Base-by-base conservation (phyloP, 2,797 vertebrate genomes). In the Carduelis carduelis region DNA sequence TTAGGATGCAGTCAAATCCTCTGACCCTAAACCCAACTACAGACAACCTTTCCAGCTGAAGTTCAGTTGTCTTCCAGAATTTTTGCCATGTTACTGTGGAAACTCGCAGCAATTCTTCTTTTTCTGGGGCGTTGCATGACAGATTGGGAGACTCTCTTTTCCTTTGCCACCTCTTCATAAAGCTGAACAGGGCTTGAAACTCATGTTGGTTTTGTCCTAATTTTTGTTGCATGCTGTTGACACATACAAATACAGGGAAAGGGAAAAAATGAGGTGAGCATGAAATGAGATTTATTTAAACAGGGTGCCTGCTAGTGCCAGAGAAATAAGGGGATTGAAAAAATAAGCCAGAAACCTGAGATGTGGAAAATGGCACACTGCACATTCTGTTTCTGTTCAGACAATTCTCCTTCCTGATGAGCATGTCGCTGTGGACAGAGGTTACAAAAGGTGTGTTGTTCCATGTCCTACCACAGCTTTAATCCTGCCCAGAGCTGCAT, bases 211-310 rank as follows among this genome's bases (percentile, higher is more conserved):
- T 93, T 87, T 91, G 76, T 86, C 94, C 69, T 95, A 32, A 80
- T 94, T 95, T 77, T 78, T 90, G 72, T 92, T 89, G 49, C 43
- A 4, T 75, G 80, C 55, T 81, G 72, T 86, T 89, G 72, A 74
- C 83, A 87, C 64, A 16, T 91, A 89, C 71, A 80, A 86, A 85
- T 83, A 60, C 46, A 97, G 87, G 89, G 87, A 87, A 83, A 43
- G 72, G 85, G 74, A 41, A 78, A 78, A 94, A 75, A 70, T 34
- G 82, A 95, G 93, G 71, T 89, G 84, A 97, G 46, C 59, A 13
- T 79, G 41, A 77, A 86, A 72, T 68, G 50, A 83, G 68, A 74
- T 59, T 39, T 55, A 24, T 70, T 92, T 86, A 65, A 86, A 49
- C 34, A 81, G 43, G 3, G 18, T 50, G 59, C 50, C 30, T 89